phyloP scores from a whole-genome alignment of 2,888 invertebrate genomes.

The Drosophila mettleri region DNA sequence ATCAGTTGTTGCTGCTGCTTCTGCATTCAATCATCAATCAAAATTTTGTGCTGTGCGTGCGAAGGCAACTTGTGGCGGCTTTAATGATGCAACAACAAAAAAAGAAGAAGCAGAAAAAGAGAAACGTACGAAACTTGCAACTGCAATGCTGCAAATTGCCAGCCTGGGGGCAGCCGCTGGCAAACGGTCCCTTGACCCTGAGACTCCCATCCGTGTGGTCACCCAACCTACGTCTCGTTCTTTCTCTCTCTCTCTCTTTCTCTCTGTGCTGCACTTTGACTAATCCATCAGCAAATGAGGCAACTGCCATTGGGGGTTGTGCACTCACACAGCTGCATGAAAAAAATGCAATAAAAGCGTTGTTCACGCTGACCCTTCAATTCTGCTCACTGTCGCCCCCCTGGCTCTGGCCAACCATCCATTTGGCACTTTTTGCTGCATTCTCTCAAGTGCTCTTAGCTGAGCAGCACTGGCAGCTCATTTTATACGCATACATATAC shows the following conservation, averaged over 20 bases:
- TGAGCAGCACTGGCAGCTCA: constrained; percentile 47
- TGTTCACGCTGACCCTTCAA: constrained; percentile 56
- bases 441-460: constrained; percentile 63
- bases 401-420: constrained; percentile 8
- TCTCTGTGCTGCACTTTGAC: constrained; percentile 68
- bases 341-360: constrained; percentile 61
- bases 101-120: neutral
- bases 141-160: constrained; percentile 48
- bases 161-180: constrained; percentile 29
- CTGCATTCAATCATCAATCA: constrained; percentile 79
- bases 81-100: constrained; percentile 55
- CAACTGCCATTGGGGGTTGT: constrained; percentile 58
- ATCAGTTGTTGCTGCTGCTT: constrained; percentile 48
- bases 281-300: constrained; percentile 80
- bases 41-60: constrained; percentile 78
- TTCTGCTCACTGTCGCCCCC: constrained; percentile 9
- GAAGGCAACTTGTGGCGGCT: constrained; percentile 55
- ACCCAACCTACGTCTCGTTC: neutral
- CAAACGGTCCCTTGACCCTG: constrained; percentile 43
- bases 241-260: neutral
- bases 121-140: constrained; percentile 38
- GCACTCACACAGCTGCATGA: constrained; percentile 21
- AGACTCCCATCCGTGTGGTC: constrained; percentile 23
- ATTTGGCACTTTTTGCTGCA: constrained; percentile 60
- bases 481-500: constrained; percentile 33